phyloP scores from a whole-genome alignment of 2,888 invertebrate species.

The Apamea sordens region DNA sequence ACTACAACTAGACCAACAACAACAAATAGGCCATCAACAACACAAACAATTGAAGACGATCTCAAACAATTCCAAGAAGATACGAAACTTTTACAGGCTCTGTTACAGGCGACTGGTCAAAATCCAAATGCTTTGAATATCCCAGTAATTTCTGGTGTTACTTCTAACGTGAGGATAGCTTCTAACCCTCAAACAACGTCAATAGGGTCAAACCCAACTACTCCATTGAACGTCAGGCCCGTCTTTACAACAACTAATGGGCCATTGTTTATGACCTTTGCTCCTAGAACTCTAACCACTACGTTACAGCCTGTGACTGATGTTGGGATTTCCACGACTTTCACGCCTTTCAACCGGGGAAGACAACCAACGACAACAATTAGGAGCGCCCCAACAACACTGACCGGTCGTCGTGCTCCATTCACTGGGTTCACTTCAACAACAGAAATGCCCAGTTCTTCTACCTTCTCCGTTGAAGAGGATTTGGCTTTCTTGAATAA shows the following conservation, averaged over 20 bases:
- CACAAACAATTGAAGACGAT: conserved; percentile 79
- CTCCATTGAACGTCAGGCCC: conserved; percentile 81
- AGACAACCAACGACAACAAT: conserved; percentile 75
- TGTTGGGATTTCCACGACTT: conserved; percentile 84
- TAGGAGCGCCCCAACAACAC: conserved; percentile 70
- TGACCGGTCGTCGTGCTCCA: conserved; percentile 74
- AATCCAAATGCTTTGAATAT: conserved; percentile 75
- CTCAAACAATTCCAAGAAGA: conserved; percentile 85
- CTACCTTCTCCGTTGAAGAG: conserved; percentile 88
- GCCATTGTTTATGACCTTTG: conserved; percentile 75
- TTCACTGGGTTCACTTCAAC: conserved; percentile 75
- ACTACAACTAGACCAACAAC: conserved; percentile 70
- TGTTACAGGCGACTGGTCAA: conserved; percentile 84
- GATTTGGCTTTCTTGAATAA: conserved; percentile 91
- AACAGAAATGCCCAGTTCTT: conserved; percentile 85
- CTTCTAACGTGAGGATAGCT: conserved; percentile 85
- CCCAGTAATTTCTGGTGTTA: conserved; percentile 83
- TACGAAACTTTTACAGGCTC: conserved; percentile 84
- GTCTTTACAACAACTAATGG: conserved; percentile 79
- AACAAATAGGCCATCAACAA: conserved; percentile 70
- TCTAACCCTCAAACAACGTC: conserved; percentile 84
- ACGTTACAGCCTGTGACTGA: conserved; percentile 76
- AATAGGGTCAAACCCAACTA: conserved; percentile 82
- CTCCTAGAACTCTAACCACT: conserved; percentile 79
- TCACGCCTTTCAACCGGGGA: conserved; percentile 78